phyloP scores from a whole-genome alignment of 2,113 vertebrate genomes.

The Mesoclemmys tuberculata region DNA sequence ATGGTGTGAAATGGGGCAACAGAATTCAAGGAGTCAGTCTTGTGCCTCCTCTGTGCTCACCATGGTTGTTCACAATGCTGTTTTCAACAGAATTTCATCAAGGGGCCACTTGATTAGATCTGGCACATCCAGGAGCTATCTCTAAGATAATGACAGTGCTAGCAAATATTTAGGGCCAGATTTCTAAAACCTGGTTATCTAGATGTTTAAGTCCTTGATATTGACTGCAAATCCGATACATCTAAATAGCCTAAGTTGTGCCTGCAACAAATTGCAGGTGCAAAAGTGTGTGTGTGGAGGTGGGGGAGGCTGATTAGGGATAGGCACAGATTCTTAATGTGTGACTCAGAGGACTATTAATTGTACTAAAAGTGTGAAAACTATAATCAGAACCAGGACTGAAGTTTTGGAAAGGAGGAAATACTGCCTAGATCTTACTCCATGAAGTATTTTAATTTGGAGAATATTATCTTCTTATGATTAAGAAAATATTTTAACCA shows the following conservation, averaged over 20 bases:
- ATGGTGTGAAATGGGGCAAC: neutral
- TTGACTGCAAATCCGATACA: neutral
- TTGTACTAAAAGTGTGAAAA: neutral
- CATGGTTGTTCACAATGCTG: neutral
- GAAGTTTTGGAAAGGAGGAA: neutral
- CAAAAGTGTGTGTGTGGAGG: neutral
- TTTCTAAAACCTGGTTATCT: neutral
- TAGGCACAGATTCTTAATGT: neutral
- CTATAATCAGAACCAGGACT: neutral
- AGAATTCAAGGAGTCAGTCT: neutral
- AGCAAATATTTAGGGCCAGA: neutral
- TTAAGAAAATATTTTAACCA: neutral
- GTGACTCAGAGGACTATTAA: neutral
- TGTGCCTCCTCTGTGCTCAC: neutral
- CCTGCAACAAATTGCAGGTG: neutral
- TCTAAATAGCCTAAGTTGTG: neutral
- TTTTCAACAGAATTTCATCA: neutral
- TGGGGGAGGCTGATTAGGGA: too few relatives aligned
- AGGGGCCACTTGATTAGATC: rapidly evolving
- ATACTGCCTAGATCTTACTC: neutral
- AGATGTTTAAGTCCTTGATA: neutral
- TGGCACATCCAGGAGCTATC: neutral
- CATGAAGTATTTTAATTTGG: neutral
- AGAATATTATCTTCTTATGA: conserved; percentile 21
- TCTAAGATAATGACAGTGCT: neutral